phyloP scores from a whole-genome alignment of 2,113 vertebrate species.

The Mustela lutreola region DNA sequence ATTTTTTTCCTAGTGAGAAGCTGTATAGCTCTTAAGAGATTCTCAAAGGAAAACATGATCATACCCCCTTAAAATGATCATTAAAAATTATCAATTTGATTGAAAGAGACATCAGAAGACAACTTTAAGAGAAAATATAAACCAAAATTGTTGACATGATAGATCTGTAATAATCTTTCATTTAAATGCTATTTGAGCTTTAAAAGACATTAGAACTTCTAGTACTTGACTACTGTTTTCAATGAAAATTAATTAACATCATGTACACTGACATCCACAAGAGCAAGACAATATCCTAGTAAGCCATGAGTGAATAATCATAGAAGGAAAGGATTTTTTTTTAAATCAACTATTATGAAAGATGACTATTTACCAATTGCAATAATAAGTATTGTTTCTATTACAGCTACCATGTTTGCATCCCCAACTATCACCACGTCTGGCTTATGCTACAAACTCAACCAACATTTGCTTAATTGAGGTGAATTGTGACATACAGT shows the following conservation, averaged over 20 bases:
- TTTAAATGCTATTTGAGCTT: not conserved
- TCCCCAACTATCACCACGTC: not conserved
- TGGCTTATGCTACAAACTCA: not conserved
- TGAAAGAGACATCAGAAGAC: not conserved
- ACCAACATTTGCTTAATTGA: not conserved
- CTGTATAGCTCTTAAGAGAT: conserved; percentile 7
- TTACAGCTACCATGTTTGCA: not conserved
- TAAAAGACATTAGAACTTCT: not conserved
- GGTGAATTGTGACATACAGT: not conserved
- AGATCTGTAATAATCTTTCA: not conserved
- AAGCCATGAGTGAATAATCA: not conserved
- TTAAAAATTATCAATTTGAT: not conserved
- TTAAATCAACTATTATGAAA: not conserved
- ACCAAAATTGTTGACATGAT: not conserved
- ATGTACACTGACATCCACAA: not conserved
- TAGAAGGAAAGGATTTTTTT: not conserved
- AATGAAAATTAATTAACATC: not conserved
- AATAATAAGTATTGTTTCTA: not conserved
- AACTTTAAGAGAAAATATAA: conserved; percentile 10
- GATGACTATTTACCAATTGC: not conserved
- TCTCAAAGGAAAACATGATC: not conserved
- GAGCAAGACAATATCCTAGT: not conserved
- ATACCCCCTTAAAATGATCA: not conserved
- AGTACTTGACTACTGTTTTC: not conserved
- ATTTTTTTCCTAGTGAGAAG: not conserved